phyloP scores from a whole-genome alignment of 2,888 invertebrate species.

The Frankliniella fusca region DNA sequence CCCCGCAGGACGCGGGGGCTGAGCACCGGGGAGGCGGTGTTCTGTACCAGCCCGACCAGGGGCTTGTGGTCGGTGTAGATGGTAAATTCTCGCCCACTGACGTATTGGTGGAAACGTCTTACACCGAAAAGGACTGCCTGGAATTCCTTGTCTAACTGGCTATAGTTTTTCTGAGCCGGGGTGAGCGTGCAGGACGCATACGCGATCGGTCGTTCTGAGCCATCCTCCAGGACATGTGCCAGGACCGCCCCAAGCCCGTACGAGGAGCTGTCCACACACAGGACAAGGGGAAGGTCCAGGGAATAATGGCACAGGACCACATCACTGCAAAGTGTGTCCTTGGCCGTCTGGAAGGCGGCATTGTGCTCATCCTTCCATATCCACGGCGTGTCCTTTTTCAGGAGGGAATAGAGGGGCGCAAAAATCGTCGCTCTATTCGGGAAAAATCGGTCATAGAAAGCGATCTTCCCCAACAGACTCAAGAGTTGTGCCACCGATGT shows the following conservation, averaged over 20 bases:
- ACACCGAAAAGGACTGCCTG: neutral
- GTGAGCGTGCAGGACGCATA: neutral
- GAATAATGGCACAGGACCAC: constrained; percentile 35
- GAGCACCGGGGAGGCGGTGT: neutral
- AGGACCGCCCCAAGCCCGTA: constrained; percentile 42
- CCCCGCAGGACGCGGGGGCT: neutral
- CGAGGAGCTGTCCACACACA: constrained; percentile 38
- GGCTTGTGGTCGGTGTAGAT: neutral
- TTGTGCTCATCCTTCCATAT: constrained; percentile 39
- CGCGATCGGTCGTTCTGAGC: neutral
- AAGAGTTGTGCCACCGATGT: neutral
- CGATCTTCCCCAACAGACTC: neutral
- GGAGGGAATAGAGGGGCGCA: neutral
- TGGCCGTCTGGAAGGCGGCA: constrained; percentile 39
- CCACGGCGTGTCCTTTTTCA: neutral
- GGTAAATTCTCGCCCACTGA: neutral
- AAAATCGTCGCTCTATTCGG: neutral
- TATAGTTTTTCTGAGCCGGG: neutral
- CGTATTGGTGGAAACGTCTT: neutral
- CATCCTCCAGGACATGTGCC: neutral
- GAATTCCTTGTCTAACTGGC: neutral
- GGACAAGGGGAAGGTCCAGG: constrained; percentile 33
- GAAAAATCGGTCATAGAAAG: neutral
- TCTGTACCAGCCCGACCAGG: neutral
- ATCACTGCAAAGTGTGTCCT: constrained; percentile 32